Evolutionary conservation across 2,888 invertebrate genomes (phyloP).

Genomic region (Clunio marinus): DNA sequence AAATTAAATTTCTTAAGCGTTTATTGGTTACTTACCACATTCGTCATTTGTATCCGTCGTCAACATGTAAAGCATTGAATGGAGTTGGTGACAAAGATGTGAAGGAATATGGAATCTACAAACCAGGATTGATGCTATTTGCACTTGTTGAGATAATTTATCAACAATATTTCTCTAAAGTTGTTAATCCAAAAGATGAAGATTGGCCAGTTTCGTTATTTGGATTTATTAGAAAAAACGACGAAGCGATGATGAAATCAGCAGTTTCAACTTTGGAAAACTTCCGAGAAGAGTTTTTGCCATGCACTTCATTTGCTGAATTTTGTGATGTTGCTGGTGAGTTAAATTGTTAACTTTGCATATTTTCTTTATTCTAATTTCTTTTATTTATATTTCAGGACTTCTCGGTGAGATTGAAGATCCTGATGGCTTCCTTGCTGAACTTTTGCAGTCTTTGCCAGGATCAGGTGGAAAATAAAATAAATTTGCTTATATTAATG

Average conservation of each 20-base stretch:
- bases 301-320: slow-evolving; percentile 85
- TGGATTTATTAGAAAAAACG: slow-evolving; percentile 90
- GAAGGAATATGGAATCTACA: slow-evolving; percentile 75
- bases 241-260: slow-evolving; percentile 82
- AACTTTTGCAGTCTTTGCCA: slow-evolving; percentile 47
- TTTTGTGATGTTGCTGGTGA: slow-evolving; percentile 86
- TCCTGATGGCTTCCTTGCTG: slow-evolving; percentile 48
- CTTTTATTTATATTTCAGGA: slow-evolving; percentile 42
- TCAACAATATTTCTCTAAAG: slow-evolving; percentile 78
- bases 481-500: background rate
- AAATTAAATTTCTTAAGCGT: slow-evolving; percentile 69
- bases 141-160: slow-evolving; percentile 82
- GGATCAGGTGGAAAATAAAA: slow-evolving; percentile 21
- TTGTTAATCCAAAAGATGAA: slow-evolving; percentile 69
- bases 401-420: slow-evolving; percentile 49
- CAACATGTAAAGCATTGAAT: slow-evolving; percentile 53
- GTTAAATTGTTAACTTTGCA: background rate
- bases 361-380: background rate
- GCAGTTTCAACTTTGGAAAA: slow-evolving; percentile 76
- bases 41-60: slow-evolving; percentile 63
- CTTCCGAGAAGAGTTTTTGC: slow-evolving; percentile 84
- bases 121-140: slow-evolving; percentile 79
- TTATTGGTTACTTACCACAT: slow-evolving; percentile 74
- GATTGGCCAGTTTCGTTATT: slow-evolving; percentile 88
- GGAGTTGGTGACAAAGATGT: slow-evolving; percentile 52